Conservation (phyloP, 1,140 invertebrate species). For the Scaptomyza montana region DNA sequence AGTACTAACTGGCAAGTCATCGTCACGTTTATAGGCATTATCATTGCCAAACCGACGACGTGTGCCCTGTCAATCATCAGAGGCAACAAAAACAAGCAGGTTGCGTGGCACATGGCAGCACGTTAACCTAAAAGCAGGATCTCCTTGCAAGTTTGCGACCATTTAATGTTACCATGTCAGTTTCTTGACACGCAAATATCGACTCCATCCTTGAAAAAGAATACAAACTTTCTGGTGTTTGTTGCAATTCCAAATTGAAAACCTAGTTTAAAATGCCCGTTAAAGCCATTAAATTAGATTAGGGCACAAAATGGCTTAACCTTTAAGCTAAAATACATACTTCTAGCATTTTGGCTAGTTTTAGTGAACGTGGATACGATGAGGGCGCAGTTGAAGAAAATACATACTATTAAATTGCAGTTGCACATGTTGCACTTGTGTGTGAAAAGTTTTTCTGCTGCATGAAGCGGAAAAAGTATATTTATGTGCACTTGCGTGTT, state of each 20-base stretch:
- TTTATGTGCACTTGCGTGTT: slow-evolving; percentile 62
- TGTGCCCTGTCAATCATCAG: slow-evolving; percentile 17
- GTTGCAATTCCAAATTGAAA: too few relatives aligned
- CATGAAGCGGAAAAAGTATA: slow-evolving; percentile 49
- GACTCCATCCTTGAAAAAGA: too few relatives aligned
- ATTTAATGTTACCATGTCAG: slow-evolving; percentile 45
- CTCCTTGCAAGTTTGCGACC: too few relatives aligned
- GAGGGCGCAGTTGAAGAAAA: not conserved
- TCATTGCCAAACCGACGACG: slow-evolving; percentile 31
- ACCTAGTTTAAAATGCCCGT: too few relatives aligned
- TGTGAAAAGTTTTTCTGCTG: slow-evolving; percentile 17
- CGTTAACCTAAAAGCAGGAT: too few relatives aligned
- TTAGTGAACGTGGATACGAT: not conserved
- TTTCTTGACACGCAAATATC: slow-evolving; percentile 48
- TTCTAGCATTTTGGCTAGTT: not conserved
- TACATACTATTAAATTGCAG: slow-evolving; percentile 11
- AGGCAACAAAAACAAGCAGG: not conserved
- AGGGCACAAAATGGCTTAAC: too few relatives aligned
- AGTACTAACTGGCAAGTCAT: slow-evolving; percentile 68
- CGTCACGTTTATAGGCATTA: slow-evolving; percentile 73
- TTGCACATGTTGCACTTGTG: slow-evolving; percentile 4
- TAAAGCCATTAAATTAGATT: too few relatives aligned
- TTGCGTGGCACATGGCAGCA: too few relatives aligned
- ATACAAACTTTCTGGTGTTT: too few relatives aligned
- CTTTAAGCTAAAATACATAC: too few relatives aligned